Percentiles rank a stretch among this genome's conserved stretches.
Evolutionary conservation across 2,888 invertebrate genomes (phyloP).

Genomic region (Timandra comae): DNA sequence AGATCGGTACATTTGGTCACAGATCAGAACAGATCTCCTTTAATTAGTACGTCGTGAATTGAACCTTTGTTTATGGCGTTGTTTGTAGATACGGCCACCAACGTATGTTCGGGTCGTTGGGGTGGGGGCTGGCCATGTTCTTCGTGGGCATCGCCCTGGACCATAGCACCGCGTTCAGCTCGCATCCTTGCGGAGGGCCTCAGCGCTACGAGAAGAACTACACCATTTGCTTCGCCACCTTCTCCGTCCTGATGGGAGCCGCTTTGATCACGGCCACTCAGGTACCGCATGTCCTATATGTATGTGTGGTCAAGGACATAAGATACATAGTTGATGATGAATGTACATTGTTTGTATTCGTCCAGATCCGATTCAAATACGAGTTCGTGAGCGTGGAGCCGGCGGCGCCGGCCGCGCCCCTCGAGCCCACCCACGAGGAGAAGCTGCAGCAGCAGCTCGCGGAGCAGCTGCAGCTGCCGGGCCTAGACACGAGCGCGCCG

Average conservation of each 20-base stretch:
- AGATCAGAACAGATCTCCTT: too few species aligned
- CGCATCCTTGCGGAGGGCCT: slow-evolving; percentile 92
- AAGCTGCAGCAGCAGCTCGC: slow-evolving; percentile 89
- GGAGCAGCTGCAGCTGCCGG: slow-evolving; percentile 88
- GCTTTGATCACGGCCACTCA: slow-evolving; percentile 95
- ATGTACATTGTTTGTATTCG: neutral
- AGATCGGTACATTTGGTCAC: slow-evolving; percentile 81
- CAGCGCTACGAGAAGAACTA: slow-evolving; percentile 97
- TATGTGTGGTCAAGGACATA: too few species aligned
- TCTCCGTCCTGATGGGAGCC: slow-evolving; percentile 96
- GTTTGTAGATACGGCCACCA: slow-evolving; percentile 93
- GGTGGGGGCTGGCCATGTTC: slow-evolving; percentile 99
- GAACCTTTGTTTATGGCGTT: too few species aligned
- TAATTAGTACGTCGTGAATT: too few species aligned
- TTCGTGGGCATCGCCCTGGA: slow-evolving; percentile 97
- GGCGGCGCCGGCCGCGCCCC: slow-evolving; percentile 79
- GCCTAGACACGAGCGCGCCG: slow-evolving; percentile 81
- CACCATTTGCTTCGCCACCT: slow-evolving; percentile 98
- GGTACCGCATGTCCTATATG: slow-evolving; percentile 63
- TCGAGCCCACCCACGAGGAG: slow-evolving; percentile 80
- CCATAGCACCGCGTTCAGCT: slow-evolving; percentile 96
- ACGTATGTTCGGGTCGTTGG: slow-evolving; percentile 97
- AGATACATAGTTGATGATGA: too few species aligned
- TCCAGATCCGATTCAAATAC: slow-evolving; percentile 81
- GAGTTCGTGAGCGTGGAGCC: slow-evolving; percentile 58